Evolutionary conservation across 2,888 invertebrate genomes (phyloP), one percentile per base, ranked within the genome.

Genomic region (Pandemis heparana): DNA sequence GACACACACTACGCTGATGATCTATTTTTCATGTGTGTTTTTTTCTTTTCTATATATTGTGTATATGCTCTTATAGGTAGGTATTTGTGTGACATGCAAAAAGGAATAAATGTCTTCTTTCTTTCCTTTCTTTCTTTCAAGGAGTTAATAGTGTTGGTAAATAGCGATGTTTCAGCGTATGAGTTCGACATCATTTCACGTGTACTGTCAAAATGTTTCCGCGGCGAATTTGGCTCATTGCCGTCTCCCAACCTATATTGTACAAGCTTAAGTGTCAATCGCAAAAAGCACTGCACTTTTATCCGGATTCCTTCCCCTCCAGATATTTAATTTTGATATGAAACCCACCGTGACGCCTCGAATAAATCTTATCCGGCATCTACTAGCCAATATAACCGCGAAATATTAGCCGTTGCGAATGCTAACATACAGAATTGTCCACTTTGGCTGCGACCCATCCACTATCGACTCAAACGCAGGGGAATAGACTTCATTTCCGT

Each of bases 281-380:
- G 43, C 66, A 5, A 64, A 53, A 43, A 43, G 32, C 51, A 82
- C 81, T 74, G 81, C 79, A 85, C 85, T 82, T 79, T 80, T 81
- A 79, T 79, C 77, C 80, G 81, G 80, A 83, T 83, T 82, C 81
- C 74, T 75, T 77, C 77, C 77, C 84, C 80, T 66, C 75, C 61
- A 89, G 92, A 93, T 92, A 92, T 93, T 92, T 93, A 93, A 92
- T 94, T 92, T 92, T 92, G 93, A 94, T 94, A 94, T 87, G 88
- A 86, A 86, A 90, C 85, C 87, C 87, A 82, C 89, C 90, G 86
- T 90, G 92, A 90, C 88, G 82, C 77, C 79, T 78, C 79, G 85
- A 89, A 92, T 94, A 93, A 92, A 92, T 92, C 89, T 90, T 90
- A 91, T 91, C 90, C 88, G 75, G 83, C 82, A 88, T 89, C 90